phyloP scores from a whole-genome alignment of 2,797 vertebrate species.

The Neomorphus geoffroyi region DNA sequence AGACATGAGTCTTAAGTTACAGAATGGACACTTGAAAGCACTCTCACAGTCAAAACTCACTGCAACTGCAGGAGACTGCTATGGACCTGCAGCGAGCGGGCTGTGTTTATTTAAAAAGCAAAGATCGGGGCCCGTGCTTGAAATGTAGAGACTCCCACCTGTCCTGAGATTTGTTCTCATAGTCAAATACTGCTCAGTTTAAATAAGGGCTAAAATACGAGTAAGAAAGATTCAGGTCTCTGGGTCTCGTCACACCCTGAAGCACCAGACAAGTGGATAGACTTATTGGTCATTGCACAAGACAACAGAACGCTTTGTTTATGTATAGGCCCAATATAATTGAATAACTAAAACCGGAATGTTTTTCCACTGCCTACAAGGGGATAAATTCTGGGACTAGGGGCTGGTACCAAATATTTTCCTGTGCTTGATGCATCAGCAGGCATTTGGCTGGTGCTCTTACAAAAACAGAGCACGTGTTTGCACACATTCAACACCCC shows the following conservation, averaged over 20 bases:
- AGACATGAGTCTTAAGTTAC: neutral
- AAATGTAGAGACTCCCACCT: neutral
- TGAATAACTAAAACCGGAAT: neutral
- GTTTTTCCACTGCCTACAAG: neutral
- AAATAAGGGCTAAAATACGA: neutral
- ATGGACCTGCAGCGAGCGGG: neutral
- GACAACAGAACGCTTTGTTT: neutral
- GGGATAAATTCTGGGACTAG: neutral
- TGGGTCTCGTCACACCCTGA: neutral
- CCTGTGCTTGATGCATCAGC: slow-evolving; percentile 33
- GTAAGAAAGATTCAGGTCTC: neutral
- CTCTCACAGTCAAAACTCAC: neutral
- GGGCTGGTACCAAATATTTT: slow-evolving; percentile 30
- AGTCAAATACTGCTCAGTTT: neutral
- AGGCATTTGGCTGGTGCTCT: slow-evolving; percentile 43
- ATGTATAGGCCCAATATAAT: neutral
- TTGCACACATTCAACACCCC: slow-evolving; percentile 22
- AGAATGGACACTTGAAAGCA: neutral
- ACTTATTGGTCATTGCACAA: neutral
- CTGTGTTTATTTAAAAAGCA: neutral
- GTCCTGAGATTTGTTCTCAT: neutral
- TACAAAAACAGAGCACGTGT: slow-evolving; percentile 14
- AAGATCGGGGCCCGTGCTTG: neutral
- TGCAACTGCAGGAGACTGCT: neutral
- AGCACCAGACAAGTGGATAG: neutral